A percentile compares a stretch with the other conserved stretches of the same genome.
Evolutionary conservation across 2,888 invertebrate species (phyloP).

Genomic region (Phortica magna): DNA sequence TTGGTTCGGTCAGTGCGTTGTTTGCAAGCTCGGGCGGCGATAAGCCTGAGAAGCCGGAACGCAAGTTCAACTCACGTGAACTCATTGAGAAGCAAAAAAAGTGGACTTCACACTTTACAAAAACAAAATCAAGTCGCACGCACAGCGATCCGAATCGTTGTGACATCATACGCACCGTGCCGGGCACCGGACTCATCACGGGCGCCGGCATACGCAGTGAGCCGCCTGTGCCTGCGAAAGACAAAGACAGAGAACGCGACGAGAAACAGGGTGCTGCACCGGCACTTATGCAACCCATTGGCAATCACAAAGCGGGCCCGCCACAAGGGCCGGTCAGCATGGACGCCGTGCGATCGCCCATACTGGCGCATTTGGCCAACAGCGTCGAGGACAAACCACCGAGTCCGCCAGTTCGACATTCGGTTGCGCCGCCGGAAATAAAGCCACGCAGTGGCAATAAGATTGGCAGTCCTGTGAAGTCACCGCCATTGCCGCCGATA

Average conservation of each 20-base stretch:
- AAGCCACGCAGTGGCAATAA: conserved; percentile 76
- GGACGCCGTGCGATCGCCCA: conserved; percentile 53
- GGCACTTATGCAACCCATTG: conserved; percentile 29
- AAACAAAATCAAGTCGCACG: conserved; percentile 83
- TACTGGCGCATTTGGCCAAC: conserved; percentile 45
- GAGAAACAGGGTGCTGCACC: conserved; percentile 30
- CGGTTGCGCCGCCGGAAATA: conserved; percentile 76
- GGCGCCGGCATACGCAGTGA: conserved; percentile 72
- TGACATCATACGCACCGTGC: conserved; percentile 78
- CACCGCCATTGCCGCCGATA: conserved; percentile 76
- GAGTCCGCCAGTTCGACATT: conserved; percentile 74
- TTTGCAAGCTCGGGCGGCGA: conserved; percentile 68
- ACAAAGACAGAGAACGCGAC: conserved; percentile 47
- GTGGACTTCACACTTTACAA: conserved; percentile 94
- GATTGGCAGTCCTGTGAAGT: conserved; percentile 77
- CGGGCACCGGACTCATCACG: conserved; percentile 79
- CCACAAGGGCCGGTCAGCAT: conserved; percentile 40
- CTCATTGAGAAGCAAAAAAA: conserved; percentile 93
- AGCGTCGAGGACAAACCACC: conserved; percentile 65
- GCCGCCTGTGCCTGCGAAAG: conserved; percentile 20
- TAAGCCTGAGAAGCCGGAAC: conserved; percentile 90
- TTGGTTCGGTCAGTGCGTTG: conserved; percentile 55
- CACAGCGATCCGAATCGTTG: conserved; percentile 83
- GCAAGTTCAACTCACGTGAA: conserved; percentile 90
- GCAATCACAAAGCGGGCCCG: conserved; percentile 46